A percentile compares a stretch with the other conserved stretches of the same genome.
These are phyloP conservation scores for Astreopora myriophthalma DNA, from an alignment of 64 coral and sea anemone genomes.

Conservation along the genomic window DNA sequence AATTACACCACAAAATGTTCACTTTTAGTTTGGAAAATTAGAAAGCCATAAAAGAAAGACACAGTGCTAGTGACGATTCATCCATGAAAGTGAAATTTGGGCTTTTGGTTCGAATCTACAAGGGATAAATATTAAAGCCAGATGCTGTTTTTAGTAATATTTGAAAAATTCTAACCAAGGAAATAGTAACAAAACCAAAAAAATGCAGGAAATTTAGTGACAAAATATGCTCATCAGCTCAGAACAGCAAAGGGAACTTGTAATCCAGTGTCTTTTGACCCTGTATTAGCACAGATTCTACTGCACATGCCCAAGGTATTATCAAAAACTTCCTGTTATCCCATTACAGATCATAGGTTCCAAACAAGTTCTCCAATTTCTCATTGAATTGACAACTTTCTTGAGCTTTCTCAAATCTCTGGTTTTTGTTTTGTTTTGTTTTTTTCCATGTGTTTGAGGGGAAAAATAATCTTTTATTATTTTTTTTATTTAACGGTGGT, in stretches of 20 bases:
- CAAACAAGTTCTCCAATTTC: constrained; percentile 34
- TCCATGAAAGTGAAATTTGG: neutral
- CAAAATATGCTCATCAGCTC: neutral
- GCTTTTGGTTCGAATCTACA: neutral
- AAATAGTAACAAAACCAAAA: neutral
- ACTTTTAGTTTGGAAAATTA: neutral
- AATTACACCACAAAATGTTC: neutral
- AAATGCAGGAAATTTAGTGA: neutral
- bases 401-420: neutral
- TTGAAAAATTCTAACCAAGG: neutral
- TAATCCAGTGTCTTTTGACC: constrained; percentile 22
- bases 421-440: neutral
- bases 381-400: neutral
- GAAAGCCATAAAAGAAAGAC: neutral
- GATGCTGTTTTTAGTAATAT: neutral
- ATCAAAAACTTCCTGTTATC: constrained; percentile 31
- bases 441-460: too few relatives aligned
- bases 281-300: constrained; percentile 2
- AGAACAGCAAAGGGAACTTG: neutral
- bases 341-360: neutral
- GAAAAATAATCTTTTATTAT: too few relatives aligned
- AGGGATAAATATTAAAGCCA: neutral
- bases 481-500: too few relatives aligned
- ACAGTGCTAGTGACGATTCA: neutral
- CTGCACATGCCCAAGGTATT: constrained; percentile 20